phyloP scores from a whole-genome alignment of 2,888 invertebrate genomes.

The Portevinia maculata region DNA sequence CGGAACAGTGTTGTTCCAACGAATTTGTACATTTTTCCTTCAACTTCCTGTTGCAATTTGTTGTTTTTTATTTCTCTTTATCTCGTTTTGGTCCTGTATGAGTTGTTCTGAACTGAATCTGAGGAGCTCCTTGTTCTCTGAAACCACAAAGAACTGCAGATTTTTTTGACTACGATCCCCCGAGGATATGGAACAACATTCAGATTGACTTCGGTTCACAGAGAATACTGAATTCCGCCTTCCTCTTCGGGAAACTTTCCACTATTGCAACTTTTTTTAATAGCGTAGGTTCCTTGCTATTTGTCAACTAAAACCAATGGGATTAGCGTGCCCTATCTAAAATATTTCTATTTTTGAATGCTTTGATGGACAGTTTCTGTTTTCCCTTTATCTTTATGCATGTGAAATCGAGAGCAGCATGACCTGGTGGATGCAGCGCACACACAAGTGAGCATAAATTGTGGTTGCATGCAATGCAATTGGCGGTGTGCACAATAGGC shows the following conservation, averaged over 20 bases:
- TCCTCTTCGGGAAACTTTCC: conserved; percentile 4
- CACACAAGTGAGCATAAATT: conserved; percentile 16
- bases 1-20: conserved; percentile 28
- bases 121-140: conserved; percentile 27
- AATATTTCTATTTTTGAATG: conserved; percentile 61
- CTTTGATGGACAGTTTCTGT: conserved; percentile 11
- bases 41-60: conserved; percentile 65
- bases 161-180: conserved; percentile 69
- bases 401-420: conserved; percentile 9
- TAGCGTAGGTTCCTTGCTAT: conserved; percentile 41
- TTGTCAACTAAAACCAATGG: conserved; percentile 61
- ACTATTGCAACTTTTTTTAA: conserved; percentile 13
- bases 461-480: conserved; percentile 50
- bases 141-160: conserved; percentile 53
- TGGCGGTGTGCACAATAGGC: neutral
- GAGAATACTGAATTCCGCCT: conserved; percentile 7
- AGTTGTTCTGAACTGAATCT: neutral
- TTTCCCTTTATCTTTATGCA: conserved; percentile 36
- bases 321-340: conserved; percentile 63
- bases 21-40: conserved; percentile 66
- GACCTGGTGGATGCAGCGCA: neutral
- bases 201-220: conserved; percentile 20
- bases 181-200: conserved; percentile 54
- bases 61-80: conserved; percentile 2
- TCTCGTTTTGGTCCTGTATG: neutral